A percentile compares a stretch with the other conserved stretches of the same genome.
Evolutionary conservation across 1,140 invertebrate genomes (phyloP).

Genomic region (Cydia splendana): DNA sequence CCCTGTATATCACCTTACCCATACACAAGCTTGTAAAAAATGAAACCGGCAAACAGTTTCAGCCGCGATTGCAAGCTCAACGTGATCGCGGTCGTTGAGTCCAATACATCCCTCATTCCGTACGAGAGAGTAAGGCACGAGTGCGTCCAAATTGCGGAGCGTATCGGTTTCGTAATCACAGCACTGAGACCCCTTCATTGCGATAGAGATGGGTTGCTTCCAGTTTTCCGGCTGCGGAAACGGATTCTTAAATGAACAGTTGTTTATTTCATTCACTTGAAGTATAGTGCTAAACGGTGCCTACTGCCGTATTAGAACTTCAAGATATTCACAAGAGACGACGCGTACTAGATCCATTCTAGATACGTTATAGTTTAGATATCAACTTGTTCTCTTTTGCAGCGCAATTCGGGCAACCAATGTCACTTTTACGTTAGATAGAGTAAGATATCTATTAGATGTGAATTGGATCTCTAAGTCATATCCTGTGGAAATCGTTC

Average conservation of each 20-base stretch:
- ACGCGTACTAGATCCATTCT: no score
- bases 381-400: no score
- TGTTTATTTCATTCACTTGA: background rate
- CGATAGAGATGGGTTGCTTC: background rate
- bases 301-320: no score
- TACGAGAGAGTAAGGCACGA: slow-evolving; percentile 11
- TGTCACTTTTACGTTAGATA: no score
- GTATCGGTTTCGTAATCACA: slow-evolving; percentile 27
- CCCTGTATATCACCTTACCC: background rate
- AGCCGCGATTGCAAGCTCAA: background rate
- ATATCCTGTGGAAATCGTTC: no score
- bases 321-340: no score
- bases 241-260: background rate
- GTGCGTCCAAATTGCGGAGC: slow-evolving; percentile 9
- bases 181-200: background rate
- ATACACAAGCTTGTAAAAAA: background rate
- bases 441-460: no score
- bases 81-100: background rate
- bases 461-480: no score
- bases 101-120: background rate
- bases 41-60: background rate
- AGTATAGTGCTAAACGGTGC: no score
- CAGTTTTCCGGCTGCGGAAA: background rate
- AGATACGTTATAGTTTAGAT: no score
- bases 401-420: no score